phyloP scores from a whole-genome alignment of 2,888 invertebrate genomes.

The Orchesellides sinensis region DNA sequence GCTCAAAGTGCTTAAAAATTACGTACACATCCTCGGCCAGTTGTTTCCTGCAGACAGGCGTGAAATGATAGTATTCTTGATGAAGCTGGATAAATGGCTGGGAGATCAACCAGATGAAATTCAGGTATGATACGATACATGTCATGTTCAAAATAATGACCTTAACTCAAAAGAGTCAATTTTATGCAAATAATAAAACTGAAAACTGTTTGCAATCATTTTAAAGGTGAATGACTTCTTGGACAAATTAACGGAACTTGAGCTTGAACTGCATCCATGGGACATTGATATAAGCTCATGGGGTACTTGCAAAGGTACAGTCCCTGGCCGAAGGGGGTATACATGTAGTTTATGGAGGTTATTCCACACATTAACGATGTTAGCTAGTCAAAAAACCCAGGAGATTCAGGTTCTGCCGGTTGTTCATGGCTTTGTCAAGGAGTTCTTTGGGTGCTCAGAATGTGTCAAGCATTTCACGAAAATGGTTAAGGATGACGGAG shows the following conservation, averaged over 20 bases:
- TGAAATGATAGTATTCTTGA: conserved; percentile 82
- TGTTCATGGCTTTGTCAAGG: conserved; percentile 91
- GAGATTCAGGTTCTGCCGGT: conserved; percentile 84
- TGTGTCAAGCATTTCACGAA: conserved; percentile 93
- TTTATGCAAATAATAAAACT: too few species aligned
- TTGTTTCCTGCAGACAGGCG: conserved; percentile 88
- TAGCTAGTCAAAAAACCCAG: conserved; percentile 79
- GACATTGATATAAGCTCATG: conserved; percentile 79
- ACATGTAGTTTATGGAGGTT: conserved; percentile 97
- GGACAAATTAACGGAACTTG: conserved; percentile 78
- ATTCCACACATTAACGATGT: conserved; percentile 94
- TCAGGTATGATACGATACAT: background rate
- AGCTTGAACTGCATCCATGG: conserved; percentile 71
- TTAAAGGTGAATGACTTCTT: conserved; percentile 54
- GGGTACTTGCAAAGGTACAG: conserved; percentile 90
- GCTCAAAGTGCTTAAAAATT: conserved; percentile 85
- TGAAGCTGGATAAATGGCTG: conserved; percentile 81
- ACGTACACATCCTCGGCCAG: conserved; percentile 83
- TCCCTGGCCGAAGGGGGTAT: conserved; percentile 85
- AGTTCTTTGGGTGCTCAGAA: conserved; percentile 96
- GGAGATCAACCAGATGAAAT: conserved; percentile 77
- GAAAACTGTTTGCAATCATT: too few species aligned
- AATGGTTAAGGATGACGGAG: conserved; percentile 87
- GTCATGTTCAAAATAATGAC: too few species aligned
- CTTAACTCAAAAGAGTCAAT: too few species aligned